A percentile compares a stretch with the other conserved stretches of the same genome.
Conservation (phyloP, 2,797 vertebrate species). For the Poecilia velifera region DNA sequence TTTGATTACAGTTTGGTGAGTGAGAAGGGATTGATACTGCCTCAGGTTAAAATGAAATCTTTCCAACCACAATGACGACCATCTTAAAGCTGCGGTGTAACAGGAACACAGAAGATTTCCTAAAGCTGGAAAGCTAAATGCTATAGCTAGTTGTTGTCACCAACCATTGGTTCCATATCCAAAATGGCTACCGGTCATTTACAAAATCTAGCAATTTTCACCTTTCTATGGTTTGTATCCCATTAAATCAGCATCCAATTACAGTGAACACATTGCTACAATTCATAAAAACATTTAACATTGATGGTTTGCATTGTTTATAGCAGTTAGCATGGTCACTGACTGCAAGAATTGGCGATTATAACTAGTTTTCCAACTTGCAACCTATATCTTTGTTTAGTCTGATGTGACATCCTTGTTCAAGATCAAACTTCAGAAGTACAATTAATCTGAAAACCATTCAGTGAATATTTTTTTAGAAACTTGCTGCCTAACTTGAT, state of each 20-base stretch:
- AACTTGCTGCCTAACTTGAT: background rate
- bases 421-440: background rate
- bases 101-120: background rate
- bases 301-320: background rate
- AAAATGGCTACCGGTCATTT: background rate
- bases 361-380: background rate
- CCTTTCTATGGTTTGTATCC: background rate
- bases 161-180: background rate
- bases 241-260: background rate
- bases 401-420: background rate
- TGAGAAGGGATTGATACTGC: background rate
- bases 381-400: background rate
- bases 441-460: background rate
- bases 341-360: background rate
- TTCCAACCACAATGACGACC: background rate
- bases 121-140: background rate
- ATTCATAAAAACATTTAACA: background rate
- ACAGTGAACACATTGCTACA: background rate
- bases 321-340: background rate
- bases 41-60: background rate
- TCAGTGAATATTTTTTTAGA: background rate
- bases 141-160: background rate
- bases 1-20: slow-evolving; percentile 19
- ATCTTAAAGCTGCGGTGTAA: background rate
- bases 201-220: background rate